Conservation (phyloP, 2,797 vertebrate genomes). For the Phaenicophaeus curvirostris region DNA sequence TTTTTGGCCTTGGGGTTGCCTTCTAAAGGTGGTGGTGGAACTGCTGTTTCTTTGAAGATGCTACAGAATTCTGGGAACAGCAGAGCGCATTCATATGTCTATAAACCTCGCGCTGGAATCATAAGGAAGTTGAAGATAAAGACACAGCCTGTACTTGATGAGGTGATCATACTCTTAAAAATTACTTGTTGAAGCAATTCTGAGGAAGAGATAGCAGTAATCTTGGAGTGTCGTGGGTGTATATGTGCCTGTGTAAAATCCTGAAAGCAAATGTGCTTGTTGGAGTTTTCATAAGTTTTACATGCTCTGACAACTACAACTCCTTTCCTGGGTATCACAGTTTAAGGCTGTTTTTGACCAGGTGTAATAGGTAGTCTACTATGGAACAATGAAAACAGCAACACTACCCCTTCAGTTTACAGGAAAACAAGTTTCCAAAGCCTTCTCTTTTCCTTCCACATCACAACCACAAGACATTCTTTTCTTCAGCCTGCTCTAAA, state of each 20-base stretch:
- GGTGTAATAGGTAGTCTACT: not conserved
- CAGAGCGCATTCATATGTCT: not conserved
- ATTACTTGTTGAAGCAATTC: not conserved
- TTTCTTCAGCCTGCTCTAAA: not conserved
- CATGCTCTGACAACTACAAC: not conserved
- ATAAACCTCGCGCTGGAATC: not conserved
- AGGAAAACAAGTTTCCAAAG: not conserved
- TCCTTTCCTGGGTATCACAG: not conserved
- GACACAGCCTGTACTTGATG: not conserved
- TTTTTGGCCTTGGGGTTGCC: not conserved
- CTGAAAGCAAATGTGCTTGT: not conserved
- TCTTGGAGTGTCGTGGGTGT: not conserved
- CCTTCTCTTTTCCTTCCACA: not conserved
- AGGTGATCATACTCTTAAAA: not conserved
- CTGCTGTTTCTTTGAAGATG: not conserved
- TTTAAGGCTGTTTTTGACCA: not conserved
- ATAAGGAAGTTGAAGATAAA: not conserved
- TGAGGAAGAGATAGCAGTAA: not conserved
- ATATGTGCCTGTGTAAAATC: too few relatives aligned
- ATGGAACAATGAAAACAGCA: not conserved
- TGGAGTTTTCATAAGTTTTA: not conserved
- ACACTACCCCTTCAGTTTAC: not conserved
- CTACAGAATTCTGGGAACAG: not conserved
- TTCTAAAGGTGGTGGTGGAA: not conserved
- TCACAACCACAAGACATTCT: accelerated